phyloP scores from a whole-genome alignment of 2,113 vertebrate genomes.

The Hippolais icterina region DNA sequence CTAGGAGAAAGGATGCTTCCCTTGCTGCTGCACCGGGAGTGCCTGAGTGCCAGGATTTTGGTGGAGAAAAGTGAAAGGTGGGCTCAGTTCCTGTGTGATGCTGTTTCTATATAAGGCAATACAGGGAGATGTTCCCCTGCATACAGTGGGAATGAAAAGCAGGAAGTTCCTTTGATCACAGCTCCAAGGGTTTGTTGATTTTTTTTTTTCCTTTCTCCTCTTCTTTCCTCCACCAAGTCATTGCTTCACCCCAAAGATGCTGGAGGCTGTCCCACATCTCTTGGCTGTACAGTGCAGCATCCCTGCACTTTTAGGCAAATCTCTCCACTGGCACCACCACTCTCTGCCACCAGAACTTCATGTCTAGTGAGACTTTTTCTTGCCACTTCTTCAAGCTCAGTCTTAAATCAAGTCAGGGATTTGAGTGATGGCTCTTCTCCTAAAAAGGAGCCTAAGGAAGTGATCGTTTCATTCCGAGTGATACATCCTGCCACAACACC shows the following conservation, averaged over 20 bases:
- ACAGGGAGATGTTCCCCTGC: slow-evolving; percentile 18
- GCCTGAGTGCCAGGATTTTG: background rate
- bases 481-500: background rate
- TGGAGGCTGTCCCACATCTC: background rate
- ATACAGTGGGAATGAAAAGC: slow-evolving; percentile 9
- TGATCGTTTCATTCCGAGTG: background rate
- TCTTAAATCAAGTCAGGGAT: background rate
- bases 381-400: background rate
- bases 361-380: background rate
- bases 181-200: background rate
- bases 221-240: background rate
- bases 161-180: background rate
- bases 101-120: background rate
- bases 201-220: background rate
- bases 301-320: background rate
- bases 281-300: background rate
- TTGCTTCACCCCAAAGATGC: background rate
- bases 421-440: background rate
- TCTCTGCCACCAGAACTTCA: background rate
- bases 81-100: background rate
- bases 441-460: background rate
- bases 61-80: background rate
- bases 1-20: background rate
- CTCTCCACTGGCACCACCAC: background rate
- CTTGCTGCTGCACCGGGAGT: background rate